Base-by-base conservation (phyloP, 2,888 invertebrate species). In the Macaria notata region DNA sequence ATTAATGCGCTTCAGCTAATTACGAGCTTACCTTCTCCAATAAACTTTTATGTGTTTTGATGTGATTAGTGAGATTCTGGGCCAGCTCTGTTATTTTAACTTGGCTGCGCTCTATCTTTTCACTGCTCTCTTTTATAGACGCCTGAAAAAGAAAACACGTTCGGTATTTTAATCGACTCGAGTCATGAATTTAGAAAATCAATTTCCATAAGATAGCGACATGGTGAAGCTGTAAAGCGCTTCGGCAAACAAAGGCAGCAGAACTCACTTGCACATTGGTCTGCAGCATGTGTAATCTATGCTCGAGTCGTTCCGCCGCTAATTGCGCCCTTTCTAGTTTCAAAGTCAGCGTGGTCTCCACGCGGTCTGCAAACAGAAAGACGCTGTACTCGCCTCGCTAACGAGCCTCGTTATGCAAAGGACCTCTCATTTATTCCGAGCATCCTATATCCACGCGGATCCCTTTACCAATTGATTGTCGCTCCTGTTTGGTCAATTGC, bases 221-320 rank as follows among this genome's bases (percentile, higher is more conserved):
- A 9, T 6, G 19, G 19, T 29, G 9, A 7, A 44, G 44, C 44
- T 29, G 29, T 29, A 29, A 33, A 46, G 9, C 42, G 8, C 4
- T 31, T 48, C 29, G 30, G 31, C 8, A 39, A 49, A 36, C 46
- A 53, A 49, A 36, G 38, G 46, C 19, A 46, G 43, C 30, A 55
- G 55, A 56, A 62, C 77, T 59, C 53, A 89, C 91, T 78, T 88
- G 88, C 49, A 90, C 82, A 71, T 78, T 87, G 38, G 83, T 83
- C 72, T 91, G 88, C 51, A 90, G 77, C 87, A 89, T 88, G 62
- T 89, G 88, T 64, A 91, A 73, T 62, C 89, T 78, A 65, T 91
- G 89, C 67, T 89, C 91, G 62, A 91, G 75, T 64, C 86, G 79
- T 65, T 91, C 90, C 46, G 89, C 92, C 67, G 92, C 89, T 75